phyloP scores from a whole-genome alignment of 1,140 invertebrate genomes.

The Monomorium pharaonis region DNA sequence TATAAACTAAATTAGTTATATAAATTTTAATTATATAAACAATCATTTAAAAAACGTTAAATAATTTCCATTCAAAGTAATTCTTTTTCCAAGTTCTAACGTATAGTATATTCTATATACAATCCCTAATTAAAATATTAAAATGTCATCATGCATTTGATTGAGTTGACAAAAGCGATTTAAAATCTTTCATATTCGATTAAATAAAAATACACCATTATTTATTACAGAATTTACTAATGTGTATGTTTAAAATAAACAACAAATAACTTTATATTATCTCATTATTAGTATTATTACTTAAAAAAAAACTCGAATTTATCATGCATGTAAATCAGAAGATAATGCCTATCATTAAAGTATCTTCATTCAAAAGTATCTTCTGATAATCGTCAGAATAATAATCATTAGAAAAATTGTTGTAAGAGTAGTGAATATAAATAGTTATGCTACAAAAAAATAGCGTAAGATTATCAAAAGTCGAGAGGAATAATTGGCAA shows the following conservation, averaged over 20 bases:
- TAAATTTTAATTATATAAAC: not conserved
- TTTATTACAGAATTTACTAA: not conserved
- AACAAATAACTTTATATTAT: slow-evolving; percentile 4
- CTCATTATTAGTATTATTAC: not conserved
- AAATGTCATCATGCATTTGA: slow-evolving; percentile 10
- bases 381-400: not conserved
- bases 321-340: slow-evolving; percentile 29
- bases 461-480: slow-evolving; percentile 21
- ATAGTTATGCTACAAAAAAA: slow-evolving; percentile 31
- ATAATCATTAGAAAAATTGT: slow-evolving; percentile 17
- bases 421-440: not conserved
- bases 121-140: slow-evolving; percentile 19
- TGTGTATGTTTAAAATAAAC: not conserved
- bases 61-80: not conserved
- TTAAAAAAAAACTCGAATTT: not conserved
- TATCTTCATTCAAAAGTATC: not conserved
- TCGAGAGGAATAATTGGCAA: slow-evolving; percentile 15
- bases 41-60: not conserved
- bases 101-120: not conserved
- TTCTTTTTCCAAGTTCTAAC: not conserved
- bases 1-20: not conserved
- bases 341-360: not conserved
- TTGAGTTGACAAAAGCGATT: not conserved
- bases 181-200: not conserved
- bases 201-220: not conserved